A percentile compares a stretch with the other conserved stretches of the same genome.
Evolutionary conservation across 2,888 invertebrate genomes (phyloP).

Genomic region (Pediacus dermestoides): DNA sequence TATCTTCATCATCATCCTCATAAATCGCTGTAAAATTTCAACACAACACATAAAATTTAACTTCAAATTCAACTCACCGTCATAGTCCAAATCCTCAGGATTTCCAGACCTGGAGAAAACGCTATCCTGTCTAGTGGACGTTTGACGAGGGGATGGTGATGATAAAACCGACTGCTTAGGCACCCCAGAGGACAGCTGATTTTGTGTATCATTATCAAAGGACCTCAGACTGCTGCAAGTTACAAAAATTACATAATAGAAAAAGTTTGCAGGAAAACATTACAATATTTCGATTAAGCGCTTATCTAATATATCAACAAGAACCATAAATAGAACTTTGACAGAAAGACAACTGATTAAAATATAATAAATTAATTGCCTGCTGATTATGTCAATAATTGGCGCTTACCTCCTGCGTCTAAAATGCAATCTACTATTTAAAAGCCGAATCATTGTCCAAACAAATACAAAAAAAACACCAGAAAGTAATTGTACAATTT

Average conservation of each 20-base stretch:
- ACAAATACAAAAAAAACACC: too few species aligned
- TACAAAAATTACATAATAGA: too few species aligned
- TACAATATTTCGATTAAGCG: too few species aligned
- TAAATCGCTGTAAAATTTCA: slow-evolving; percentile 68
- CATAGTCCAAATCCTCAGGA: slow-evolving; percentile 76
- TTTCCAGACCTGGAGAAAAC: slow-evolving; percentile 38
- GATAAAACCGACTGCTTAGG: slow-evolving; percentile 34
- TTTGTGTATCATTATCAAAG: slow-evolving; percentile 35
- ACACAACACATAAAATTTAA: too few species aligned
- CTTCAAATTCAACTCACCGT: slow-evolving; percentile 62
- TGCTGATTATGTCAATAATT: too few species aligned
- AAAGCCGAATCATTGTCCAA: slow-evolving; percentile 40
- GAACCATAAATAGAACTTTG: too few species aligned
- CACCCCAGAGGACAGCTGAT: slow-evolving; percentile 27
- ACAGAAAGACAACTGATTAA: too few species aligned
- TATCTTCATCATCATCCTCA: slow-evolving; percentile 86
- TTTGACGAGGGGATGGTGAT: slow-evolving; percentile 44
- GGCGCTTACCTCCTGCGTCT: slow-evolving; percentile 42
- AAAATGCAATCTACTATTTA: slow-evolving; percentile 40
- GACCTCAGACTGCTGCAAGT: slow-evolving; percentile 43
- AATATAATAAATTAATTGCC: too few species aligned
- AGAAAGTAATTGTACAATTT: too few species aligned
- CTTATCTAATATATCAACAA: too few species aligned
- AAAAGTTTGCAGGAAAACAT: too few species aligned
- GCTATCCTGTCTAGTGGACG: slow-evolving; percentile 32